Percentiles rank a stretch among this genome's conserved stretches.
These are phyloP conservation scores for Zygaena filipendulae DNA, from an alignment of 2,888 invertebrate genomes.

Conservation along the genomic window DNA sequence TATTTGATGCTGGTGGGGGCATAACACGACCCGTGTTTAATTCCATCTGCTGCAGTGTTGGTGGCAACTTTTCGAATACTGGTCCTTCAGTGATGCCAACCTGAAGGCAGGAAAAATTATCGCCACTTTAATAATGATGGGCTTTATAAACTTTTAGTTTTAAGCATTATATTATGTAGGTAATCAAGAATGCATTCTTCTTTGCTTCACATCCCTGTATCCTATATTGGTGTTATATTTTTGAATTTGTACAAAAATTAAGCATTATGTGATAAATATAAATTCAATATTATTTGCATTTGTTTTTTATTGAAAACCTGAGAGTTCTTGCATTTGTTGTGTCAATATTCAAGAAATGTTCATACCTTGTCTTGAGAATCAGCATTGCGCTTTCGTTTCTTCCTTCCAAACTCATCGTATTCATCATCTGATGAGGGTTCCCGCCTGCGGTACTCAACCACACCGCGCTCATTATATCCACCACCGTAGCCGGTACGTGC, in stretches of 20 bases:
- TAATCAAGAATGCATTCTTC: constrained; percentile 54
- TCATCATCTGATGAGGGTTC: constrained; percentile 92
- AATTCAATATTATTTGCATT: neutral
- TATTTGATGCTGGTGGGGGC: constrained; percentile 35
- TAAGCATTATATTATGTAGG: constrained; percentile 21
- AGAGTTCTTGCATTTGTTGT: neutral
- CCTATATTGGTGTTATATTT: too few species aligned
- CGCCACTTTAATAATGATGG: constrained; percentile 67
- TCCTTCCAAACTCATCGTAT: constrained; percentile 91
- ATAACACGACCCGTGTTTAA: constrained; percentile 36
- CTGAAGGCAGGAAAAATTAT: constrained; percentile 70
- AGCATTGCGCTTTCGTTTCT: constrained; percentile 64
- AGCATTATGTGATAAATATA: neutral
- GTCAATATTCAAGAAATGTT: constrained; percentile 4
- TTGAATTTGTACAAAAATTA: neutral
- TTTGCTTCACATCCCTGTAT: constrained; percentile 56
- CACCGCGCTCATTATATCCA: constrained; percentile 95
- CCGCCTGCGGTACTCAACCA: constrained; percentile 94
- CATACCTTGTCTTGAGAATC: constrained; percentile 33
- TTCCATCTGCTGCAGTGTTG: constrained; percentile 53
- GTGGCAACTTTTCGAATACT: constrained; percentile 58
- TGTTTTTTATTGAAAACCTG: neutral
- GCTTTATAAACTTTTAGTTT: constrained; percentile 53
- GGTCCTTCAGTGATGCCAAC: constrained; percentile 68
- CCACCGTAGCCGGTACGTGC: constrained; percentile 86